Conservation (phyloP, 1,140 invertebrate species). For the Papilio helenus region DNA sequence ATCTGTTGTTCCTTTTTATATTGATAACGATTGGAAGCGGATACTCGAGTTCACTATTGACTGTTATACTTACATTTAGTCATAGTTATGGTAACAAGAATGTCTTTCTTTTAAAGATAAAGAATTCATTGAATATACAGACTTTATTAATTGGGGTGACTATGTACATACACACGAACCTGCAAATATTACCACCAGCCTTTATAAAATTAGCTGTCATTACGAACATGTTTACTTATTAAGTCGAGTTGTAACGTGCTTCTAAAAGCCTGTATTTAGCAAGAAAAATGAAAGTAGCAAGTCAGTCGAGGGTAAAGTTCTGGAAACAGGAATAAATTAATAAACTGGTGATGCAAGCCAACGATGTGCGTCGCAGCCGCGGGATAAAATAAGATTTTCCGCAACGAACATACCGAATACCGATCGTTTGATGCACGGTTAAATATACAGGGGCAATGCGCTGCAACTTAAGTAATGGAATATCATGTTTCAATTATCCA, state of each 20-base stretch:
- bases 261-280: neutral
- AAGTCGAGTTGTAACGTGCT: neutral
- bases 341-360: slow-evolving; percentile 7
- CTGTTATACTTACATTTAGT: neutral
- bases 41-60: neutral
- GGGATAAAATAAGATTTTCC: slow-evolving; percentile 21
- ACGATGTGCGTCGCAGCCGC: neutral
- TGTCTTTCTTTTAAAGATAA: neutral
- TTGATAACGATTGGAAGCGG: slow-evolving; percentile 2
- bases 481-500: neutral
- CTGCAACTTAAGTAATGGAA: neutral
- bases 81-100: neutral
- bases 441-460: slow-evolving; percentile 5
- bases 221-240: too few relatives aligned
- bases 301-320: neutral
- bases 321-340: slow-evolving; percentile 15
- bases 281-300: neutral
- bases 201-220: too few relatives aligned
- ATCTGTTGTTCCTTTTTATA: slow-evolving; percentile 3
- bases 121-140: neutral
- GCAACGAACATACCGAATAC: slow-evolving; percentile 1
- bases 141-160: too few relatives aligned
- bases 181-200: neutral
- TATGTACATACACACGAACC: neutral
- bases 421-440: slow-evolving; percentile 13